Percentiles rank a stretch among this genome's conserved stretches.
phyloP scores from a whole-genome alignment of 2,113 vertebrate species.

The Synchiropus splendidus region DNA sequence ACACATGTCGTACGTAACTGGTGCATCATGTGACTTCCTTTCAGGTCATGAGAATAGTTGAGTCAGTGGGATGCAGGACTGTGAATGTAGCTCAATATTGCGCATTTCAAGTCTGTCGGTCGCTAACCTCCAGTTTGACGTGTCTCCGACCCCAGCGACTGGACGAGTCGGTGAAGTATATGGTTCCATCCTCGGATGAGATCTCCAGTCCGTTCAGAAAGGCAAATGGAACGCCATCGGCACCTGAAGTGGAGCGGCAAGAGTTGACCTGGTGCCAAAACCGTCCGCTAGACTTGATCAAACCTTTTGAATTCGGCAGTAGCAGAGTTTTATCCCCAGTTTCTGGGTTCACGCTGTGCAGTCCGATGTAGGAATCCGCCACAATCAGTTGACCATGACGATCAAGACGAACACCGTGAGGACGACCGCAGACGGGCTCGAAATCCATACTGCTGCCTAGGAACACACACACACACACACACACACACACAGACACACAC shows the following conservation, averaged over 20 bases:
- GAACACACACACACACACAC: background rate
- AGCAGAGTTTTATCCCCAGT: constrained; percentile 62
- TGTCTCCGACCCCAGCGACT: constrained; percentile 65
- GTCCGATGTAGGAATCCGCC: constrained; percentile 62
- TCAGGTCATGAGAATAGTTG: too few species aligned
- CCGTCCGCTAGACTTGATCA: background rate
- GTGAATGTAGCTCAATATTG: too few species aligned
- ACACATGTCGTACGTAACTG: too few species aligned
- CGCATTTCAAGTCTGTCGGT: background rate
- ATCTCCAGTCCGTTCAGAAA: constrained; percentile 68
- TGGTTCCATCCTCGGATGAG: constrained; percentile 47
- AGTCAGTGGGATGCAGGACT: too few species aligned
- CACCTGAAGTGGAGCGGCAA: constrained; percentile 29
- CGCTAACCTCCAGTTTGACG: constrained; percentile 59
- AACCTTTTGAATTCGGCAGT: constrained; percentile 47
- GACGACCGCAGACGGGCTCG: constrained; percentile 59
- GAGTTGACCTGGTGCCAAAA: background rate
- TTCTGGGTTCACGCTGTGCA: constrained; percentile 50
- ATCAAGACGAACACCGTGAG: constrained; percentile 55
- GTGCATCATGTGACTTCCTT: too few species aligned
- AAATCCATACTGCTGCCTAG: constrained; percentile 59
- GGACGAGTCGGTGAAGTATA: constrained; percentile 69
- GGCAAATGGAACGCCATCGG: constrained; percentile 56
- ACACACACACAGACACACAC: background rate
- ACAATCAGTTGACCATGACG: constrained; percentile 51